Percentiles rank a stretch among this genome's conserved stretches.
phyloP scores from a whole-genome alignment of 2,797 vertebrate species.

The Schizopygopsis malacanthus region DNA sequence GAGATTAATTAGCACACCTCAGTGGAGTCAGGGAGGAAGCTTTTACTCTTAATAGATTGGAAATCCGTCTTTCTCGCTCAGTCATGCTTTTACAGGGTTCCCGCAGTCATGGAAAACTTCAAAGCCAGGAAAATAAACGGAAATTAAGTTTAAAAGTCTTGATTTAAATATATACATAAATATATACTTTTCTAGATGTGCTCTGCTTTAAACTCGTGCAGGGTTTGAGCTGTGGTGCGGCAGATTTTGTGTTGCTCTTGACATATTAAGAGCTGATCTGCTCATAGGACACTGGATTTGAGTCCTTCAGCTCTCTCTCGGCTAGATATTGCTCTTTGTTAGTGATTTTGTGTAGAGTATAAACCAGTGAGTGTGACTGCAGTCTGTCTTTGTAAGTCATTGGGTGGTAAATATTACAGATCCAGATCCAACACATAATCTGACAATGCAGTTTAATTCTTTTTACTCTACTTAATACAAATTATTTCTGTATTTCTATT shows the following conservation, averaged over 20 bases:
- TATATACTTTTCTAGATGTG: background rate
- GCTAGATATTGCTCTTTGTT: background rate
- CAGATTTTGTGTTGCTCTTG: background rate
- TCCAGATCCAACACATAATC: background rate
- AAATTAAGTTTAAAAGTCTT: slow-evolving; percentile 12
- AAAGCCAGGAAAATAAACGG: slow-evolving; percentile 1
- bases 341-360: slow-evolving; percentile 11
- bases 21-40: background rate
- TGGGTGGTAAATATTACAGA: background rate
- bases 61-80: slow-evolving; percentile 8
- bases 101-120: background rate
- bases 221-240: background rate
- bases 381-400: background rate
- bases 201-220: background rate
- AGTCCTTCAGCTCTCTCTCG: background rate
- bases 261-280: slow-evolving; percentile 1
- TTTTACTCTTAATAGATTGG: background rate
- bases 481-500: background rate
- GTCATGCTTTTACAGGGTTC: background rate
- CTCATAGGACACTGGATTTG: background rate
- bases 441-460: too few relatives aligned
- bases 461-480: too few relatives aligned
- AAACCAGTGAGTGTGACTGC: background rate
- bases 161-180: background rate
- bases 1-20: slow-evolving; percentile 43